Base-by-base conservation (phyloP, 1,140 invertebrate species). In the Lineus longissimus region DNA sequence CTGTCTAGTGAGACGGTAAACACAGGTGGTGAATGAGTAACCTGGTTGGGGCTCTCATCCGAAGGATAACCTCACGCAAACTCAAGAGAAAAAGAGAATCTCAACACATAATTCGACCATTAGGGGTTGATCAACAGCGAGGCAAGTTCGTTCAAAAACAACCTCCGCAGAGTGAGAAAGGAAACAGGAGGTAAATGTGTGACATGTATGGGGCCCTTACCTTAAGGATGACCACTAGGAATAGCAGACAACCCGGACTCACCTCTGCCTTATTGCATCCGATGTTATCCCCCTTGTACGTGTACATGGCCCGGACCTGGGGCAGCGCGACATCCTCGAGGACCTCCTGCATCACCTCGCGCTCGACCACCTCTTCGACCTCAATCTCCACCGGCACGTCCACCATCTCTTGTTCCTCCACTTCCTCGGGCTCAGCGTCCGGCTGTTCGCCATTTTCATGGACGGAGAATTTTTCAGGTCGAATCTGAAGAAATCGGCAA, bases 211-310 rank as follows among this genome's bases (percentile, higher is more conserved):
- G n/a, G n/a, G n/a, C n/a, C n/a, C n/a, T n/a, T n/a, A n/a, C n/a
- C 6, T 54, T 30, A 9, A 0, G 1, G 57, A 33, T 36, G 22
- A 51, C 59, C n/a, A 43, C 19, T 58, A 33, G 56, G 7, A 47
- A 27, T 17, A 66, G 56, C 9, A 59, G 58, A 36, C 54, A n/a
- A 66, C n/a, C 30, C 23, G 19, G 7, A 66, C 77, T 77, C 70
- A 91, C 88, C 82, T 96, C 94, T 62, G 92, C 93, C 83, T 97
- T 98, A 2, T 83, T 84, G 86, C 97, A 93, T 25, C 88, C 86
- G 56, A 75, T 70, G 83, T 97, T 93, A n/a, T 97, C 92, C 0
- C 94, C 95, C 67, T 86, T 89, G 84, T 96, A 98, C 1, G 91
- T 87, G 82, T 97, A 98, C 25, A 95, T 81, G 47, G 85, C 85